Base-by-base conservation (phyloP, 2,888 invertebrate species). In the Ernsta delagoae region DNA sequence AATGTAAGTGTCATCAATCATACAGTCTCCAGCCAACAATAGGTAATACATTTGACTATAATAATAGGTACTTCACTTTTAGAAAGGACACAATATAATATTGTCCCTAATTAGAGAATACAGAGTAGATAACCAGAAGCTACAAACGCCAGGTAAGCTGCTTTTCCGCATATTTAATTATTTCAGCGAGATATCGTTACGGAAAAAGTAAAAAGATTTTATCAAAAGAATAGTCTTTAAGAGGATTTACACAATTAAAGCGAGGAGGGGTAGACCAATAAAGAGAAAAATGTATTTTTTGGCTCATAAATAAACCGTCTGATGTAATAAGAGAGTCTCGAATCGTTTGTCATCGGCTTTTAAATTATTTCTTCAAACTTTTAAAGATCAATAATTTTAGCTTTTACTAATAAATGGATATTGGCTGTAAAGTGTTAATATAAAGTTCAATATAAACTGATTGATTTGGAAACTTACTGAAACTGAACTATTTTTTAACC, bases 241-340 rank as follows among this genome's bases (percentile, higher is more conserved):
- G 87, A 84, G 86, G 89, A 89, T 90, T 90, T 86, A 79, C 82
- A 84, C 88, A 89, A 89, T 90, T 90, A 89, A 88, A 90, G 83
- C 76, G 81, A 80, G 78, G 80, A 82, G 79, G 75, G 81, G 75
- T 72, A 72, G 70, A 68, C 70, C 60, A 70, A 64, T 70, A 66
- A 61, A 53, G 59, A 71, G 67, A 70, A 39, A 72, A 72, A 72
- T 61, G 11, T 61, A 70, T 69, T 69, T 72, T 71, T 66, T 53
- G 61, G 53, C 63, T 62, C 66, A 67, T 70, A 72, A 72, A 72
- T 70, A 70, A 72, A 72, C 69, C 64, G 59, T 69, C 70, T 66
- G 64, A 64, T 66, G 67, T 16, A 60, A 65, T 59, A 65, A 60
- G 60, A 66, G 53, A 60, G 34, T 48, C 6, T 65, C 50, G 5